phyloP scores from a whole-genome alignment of 1,140 invertebrate species.

The Rhizoglyphus robini region DNA sequence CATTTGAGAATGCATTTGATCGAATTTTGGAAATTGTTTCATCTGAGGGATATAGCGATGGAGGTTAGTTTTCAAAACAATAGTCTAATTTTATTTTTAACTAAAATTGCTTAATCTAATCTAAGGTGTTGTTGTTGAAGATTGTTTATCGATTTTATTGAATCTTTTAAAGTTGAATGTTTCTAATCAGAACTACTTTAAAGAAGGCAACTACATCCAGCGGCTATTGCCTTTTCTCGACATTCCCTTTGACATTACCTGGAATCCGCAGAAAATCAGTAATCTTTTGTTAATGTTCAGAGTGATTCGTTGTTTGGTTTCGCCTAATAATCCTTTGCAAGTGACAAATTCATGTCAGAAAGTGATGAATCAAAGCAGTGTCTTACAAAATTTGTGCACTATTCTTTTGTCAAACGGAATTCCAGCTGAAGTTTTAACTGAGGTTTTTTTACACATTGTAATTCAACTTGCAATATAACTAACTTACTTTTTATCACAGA shows the following conservation, averaged over 20 bases:
- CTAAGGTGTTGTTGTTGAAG: slow-evolving; percentile 81
- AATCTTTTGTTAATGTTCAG: slow-evolving; percentile 52
- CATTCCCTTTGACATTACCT: slow-evolving; percentile 55
- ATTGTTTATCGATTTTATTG: slow-evolving; percentile 85
- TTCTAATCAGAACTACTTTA: slow-evolving; percentile 97
- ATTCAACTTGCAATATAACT: neutral
- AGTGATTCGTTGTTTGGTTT: slow-evolving; percentile 71
- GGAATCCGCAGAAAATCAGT: slow-evolving; percentile 86
- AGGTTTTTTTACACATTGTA: slow-evolving; percentile 35
- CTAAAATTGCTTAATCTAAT: neutral
- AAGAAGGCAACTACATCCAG: slow-evolving; percentile 88
- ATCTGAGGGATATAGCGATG: slow-evolving; percentile 83
- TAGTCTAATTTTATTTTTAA: neutral
- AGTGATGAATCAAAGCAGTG: slow-evolving; percentile 64
- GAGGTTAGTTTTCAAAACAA: slow-evolving; percentile 46
- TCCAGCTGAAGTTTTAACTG: slow-evolving; percentile 84
- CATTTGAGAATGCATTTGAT: slow-evolving; percentile 98
- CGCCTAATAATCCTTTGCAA: slow-evolving; percentile 67
- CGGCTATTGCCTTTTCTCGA: slow-evolving; percentile 70
- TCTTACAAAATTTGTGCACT: slow-evolving; percentile 54
- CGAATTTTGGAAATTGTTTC: slow-evolving; percentile 80
- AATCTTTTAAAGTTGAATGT: slow-evolving; percentile 88
- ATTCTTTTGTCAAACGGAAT: slow-evolving; percentile 92
- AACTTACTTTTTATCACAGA: slow-evolving; percentile 34
- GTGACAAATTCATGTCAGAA: slow-evolving; percentile 69